Conservation (phyloP, 2,113 vertebrate genomes). For the Eolophus roseicapilla region DNA sequence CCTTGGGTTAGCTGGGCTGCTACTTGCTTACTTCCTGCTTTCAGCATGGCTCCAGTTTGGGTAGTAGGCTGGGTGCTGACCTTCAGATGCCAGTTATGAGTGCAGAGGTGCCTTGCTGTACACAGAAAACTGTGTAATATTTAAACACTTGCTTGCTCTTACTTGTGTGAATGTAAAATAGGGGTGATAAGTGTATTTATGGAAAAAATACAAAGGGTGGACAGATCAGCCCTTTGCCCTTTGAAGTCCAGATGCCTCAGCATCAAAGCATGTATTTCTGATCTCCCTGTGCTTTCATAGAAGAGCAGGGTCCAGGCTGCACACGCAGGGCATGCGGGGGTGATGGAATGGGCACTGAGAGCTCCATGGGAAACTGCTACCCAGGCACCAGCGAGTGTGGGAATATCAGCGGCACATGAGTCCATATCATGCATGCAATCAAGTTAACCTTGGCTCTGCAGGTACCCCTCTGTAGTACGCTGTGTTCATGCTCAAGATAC, state of each 20-base stretch:
- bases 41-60: rapidly evolving
- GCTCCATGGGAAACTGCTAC: neutral
- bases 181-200: neutral
- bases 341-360: neutral
- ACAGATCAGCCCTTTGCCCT: neutral
- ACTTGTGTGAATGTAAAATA: neutral
- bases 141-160: rapidly evolving
- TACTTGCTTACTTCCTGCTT: rapidly evolving
- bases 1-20: neutral
- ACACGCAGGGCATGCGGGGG: rapidly evolving
- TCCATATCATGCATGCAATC: rapidly evolving
- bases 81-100: neutral
- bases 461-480: rapidly evolving
- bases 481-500: rapidly evolving
- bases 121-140: neutral
- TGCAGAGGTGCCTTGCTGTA: neutral
- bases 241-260: neutral
- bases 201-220: neutral
- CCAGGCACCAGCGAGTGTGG: rapidly evolving
- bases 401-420: rapidly evolving
- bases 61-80: neutral
- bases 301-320: neutral
- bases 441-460: rapidly evolving
- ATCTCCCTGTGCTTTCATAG: neutral
- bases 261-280: rapidly evolving